A percentile compares a stretch with the other conserved stretches of the same genome.
Evolutionary conservation across 2,113 vertebrate genomes (phyloP).

Genomic region (Chlamydotis undulata): DNA sequence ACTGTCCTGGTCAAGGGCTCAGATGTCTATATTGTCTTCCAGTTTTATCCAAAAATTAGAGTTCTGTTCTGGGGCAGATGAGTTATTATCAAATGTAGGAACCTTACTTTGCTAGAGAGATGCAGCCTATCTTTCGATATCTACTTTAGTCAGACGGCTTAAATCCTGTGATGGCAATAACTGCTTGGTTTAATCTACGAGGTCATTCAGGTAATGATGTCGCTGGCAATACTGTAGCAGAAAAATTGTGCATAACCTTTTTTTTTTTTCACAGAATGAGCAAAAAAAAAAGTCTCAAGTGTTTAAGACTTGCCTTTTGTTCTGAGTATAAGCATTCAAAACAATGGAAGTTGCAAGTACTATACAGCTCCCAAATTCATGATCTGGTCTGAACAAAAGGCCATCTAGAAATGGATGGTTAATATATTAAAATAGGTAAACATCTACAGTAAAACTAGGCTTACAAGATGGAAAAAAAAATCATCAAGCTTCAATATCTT

Average conservation of each 20-base stretch:
- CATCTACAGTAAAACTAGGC: neutral
- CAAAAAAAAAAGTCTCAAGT: neutral
- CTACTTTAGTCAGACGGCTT: neutral
- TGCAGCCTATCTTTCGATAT: neutral
- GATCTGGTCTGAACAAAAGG: neutral
- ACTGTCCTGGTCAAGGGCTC: neutral
- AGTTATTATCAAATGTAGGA: neutral
- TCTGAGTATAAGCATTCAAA: neutral
- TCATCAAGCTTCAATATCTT: neutral
- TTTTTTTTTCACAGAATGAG: neutral
- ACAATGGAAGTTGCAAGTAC: neutral
- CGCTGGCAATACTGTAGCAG: neutral
- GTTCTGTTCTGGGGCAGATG: neutral
- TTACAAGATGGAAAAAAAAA: neutral
- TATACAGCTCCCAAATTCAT: neutral
- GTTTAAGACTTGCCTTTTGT: neutral
- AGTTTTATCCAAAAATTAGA: neutral
- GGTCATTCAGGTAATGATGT: neutral
- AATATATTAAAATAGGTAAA: neutral
- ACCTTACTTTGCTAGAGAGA: neutral
- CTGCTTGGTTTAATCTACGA: neutral
- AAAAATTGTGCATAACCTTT: neutral
- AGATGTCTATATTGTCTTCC: neutral
- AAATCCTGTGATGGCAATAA: neutral
- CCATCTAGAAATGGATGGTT: neutral